Percentiles rank a stretch among this genome's conserved stretches.
These are phyloP conservation scores for Cerastis rubricosa DNA, from an alignment of 2,888 invertebrate genomes.

Conservation along the genomic window DNA sequence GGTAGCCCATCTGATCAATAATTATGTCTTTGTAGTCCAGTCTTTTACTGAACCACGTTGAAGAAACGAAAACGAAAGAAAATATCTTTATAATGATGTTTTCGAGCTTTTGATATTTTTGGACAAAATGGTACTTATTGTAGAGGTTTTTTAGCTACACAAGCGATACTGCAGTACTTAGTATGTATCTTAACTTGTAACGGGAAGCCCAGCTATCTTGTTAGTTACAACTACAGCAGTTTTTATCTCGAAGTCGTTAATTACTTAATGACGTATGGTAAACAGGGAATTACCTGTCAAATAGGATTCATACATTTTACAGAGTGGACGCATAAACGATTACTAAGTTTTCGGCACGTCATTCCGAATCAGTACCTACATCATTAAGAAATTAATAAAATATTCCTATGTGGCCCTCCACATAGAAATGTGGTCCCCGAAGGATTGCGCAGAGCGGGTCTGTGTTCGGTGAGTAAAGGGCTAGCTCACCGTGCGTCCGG, in stretches of 20 bases:
- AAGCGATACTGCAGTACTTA: background rate
- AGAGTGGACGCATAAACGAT: background rate
- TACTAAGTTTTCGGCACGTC: background rate
- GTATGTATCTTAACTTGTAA: background rate
- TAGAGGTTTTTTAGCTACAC: background rate
- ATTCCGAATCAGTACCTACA: background rate
- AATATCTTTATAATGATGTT: too few relatives aligned
- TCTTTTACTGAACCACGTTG: background rate
- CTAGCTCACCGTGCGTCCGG: too few relatives aligned
- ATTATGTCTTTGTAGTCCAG: background rate
- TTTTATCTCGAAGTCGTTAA: background rate
- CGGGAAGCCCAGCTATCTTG: slow-evolving; percentile 11
- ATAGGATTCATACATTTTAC: background rate
- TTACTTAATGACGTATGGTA: background rate
- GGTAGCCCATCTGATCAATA: too few relatives aligned
- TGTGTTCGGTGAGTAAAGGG: too few relatives aligned
- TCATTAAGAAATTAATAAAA: too few relatives aligned
- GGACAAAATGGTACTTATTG: background rate
- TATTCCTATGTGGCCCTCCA: too few relatives aligned
- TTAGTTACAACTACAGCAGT: background rate
- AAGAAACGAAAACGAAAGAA: too few relatives aligned
- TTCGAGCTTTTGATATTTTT: background rate
- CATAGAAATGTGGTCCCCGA: too few relatives aligned
- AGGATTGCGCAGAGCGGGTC: too few relatives aligned
- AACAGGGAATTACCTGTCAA: slow-evolving; percentile 23